Percentiles rank a stretch among this genome's conserved stretches.
Conservation (phyloP, 2,888 invertebrate species). For the Salticus scenicus region DNA sequence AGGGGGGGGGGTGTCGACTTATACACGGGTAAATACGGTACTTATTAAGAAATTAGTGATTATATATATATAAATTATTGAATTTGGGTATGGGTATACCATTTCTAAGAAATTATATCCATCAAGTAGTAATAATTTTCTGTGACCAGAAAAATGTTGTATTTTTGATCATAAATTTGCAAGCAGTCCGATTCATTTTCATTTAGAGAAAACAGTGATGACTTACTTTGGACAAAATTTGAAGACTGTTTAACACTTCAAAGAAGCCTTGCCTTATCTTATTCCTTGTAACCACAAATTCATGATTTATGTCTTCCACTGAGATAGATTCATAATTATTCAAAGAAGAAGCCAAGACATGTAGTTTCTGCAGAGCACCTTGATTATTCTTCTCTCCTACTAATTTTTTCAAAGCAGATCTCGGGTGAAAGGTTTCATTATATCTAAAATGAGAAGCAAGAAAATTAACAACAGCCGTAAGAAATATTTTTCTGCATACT, state of each 20-base stretch:
- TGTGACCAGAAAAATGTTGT: too few relatives aligned
- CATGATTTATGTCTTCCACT: background rate
- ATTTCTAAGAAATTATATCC: too few relatives aligned
- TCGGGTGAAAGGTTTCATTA: conserved; percentile 56
- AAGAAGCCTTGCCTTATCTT: conserved; percentile 52
- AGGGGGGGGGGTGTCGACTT: too few relatives aligned
- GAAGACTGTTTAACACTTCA: conserved; percentile 45
- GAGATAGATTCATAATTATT: conserved; percentile 8
- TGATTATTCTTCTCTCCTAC: conserved; percentile 55
- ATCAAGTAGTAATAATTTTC: too few relatives aligned
- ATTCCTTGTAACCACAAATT: background rate
- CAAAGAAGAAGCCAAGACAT: conserved; percentile 43
- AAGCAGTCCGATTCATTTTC: too few relatives aligned
- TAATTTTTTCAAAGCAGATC: conserved; percentile 38
- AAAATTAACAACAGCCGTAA: too few relatives aligned
- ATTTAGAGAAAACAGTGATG: background rate
- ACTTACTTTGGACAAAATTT: conserved; percentile 44
- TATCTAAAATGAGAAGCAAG: conserved; percentile 22
- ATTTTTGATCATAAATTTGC: too few relatives aligned
- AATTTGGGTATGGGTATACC: too few relatives aligned
- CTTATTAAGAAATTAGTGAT: too few relatives aligned
- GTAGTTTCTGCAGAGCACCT: conserved; percentile 48
- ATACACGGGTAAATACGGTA: too few relatives aligned
- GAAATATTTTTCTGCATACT: too few relatives aligned
- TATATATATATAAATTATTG: too few relatives aligned